Percentiles rank a stretch among this genome's conserved stretches.
phyloP scores from a whole-genome alignment of 2,113 vertebrate genomes.

The Motacilla alba region DNA sequence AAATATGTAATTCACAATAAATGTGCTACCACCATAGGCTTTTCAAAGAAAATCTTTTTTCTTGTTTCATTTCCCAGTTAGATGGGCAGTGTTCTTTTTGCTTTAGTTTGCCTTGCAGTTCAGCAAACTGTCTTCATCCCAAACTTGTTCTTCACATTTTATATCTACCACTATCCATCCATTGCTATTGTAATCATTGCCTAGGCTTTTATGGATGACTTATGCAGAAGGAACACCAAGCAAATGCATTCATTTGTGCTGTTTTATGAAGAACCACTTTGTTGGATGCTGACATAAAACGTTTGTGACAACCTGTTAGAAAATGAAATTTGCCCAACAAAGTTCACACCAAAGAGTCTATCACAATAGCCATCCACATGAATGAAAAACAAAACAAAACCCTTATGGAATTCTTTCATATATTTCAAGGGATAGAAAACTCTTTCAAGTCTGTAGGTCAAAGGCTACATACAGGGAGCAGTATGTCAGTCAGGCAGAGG shows the following conservation, averaged over 20 bases:
- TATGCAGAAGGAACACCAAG: background rate
- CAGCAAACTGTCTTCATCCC: background rate
- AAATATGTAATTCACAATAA: constrained; percentile 2
- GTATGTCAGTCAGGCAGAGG: background rate
- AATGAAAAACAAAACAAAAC: background rate
- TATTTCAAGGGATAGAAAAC: background rate
- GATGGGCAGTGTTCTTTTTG: background rate
- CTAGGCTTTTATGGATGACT: background rate
- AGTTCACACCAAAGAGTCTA: background rate
- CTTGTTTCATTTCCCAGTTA: background rate
- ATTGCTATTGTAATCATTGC: background rate
- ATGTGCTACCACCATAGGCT: background rate
- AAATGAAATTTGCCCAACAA: background rate
- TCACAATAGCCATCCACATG: background rate
- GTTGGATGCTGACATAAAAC: background rate
- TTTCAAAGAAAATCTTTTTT: background rate
- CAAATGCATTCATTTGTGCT: background rate
- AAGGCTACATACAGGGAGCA: background rate
- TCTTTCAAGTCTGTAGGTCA: background rate
- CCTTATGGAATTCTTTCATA: background rate
- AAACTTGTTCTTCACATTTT: background rate
- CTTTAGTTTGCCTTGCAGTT: background rate
- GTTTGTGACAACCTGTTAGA: background rate
- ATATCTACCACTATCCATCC: background rate
- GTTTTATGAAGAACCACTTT: background rate